Base-by-base conservation (phyloP, 2,113 vertebrate genomes). In the Cygnus atratus region DNA sequence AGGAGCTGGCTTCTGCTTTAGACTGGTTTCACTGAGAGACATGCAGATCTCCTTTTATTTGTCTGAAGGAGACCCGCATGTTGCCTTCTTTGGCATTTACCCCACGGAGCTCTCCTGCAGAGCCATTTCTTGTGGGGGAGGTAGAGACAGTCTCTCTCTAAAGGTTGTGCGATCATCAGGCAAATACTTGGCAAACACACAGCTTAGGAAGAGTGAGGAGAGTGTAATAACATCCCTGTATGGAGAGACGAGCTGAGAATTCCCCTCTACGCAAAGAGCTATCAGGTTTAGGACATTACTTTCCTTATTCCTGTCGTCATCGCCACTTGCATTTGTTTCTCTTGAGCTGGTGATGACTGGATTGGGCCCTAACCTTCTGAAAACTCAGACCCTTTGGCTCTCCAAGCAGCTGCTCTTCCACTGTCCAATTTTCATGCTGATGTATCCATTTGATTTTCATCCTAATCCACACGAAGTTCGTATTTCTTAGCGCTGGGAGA, bases 361-460 rank as follows among this genome's bases (percentile, higher is more conserved):
- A 75, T 62, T 84, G 29, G 39, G 43, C 57, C 31, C 58, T 77
- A 93, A 86, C 52, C 24, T 94, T 74, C 71, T 50, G 63, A 75
- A 72, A 93, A 91, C 74, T 78, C 37, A 44, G 54, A n/a, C 17
- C 14, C 31, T 84, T 72, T 44, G 19, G 13, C 31, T 20, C 28
- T 71, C 50, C 35, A 25, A 94, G 79, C 58, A 93, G 81, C 82
- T 95, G 84, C 52, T 80, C 62, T 92, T 92, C 70, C 33, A 88
- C 21, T 88, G 80, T 84, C 78, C 4, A 9, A 41, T 95, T 92
- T 93, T 91, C 71, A 70, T 74, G 90, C 43, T 84, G 61, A 75
- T 81, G 67, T 5, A 90, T 18, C 9, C 54, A 77, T 86, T 89
- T 80, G 66, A 83, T 95, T 96, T 96, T 94, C 80, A 91, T 72